These are phyloP conservation scores for Drosophila setosimentum DNA, from an alignment of 2,888 invertebrate genomes.

Conservation along the genomic window DNA sequence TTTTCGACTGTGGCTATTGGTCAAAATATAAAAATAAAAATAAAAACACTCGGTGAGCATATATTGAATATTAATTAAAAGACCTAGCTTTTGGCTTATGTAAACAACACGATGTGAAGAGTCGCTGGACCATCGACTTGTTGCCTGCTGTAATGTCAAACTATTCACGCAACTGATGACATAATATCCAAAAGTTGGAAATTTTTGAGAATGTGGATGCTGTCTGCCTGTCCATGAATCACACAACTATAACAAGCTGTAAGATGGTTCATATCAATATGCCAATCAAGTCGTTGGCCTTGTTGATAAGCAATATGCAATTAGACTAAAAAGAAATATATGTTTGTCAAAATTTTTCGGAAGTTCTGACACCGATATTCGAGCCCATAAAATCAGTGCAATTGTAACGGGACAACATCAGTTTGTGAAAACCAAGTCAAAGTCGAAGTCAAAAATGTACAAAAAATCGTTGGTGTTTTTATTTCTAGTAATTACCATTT, in stretches of 20 bases:
- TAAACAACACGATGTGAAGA: slow-evolving; percentile 56
- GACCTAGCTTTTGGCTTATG: slow-evolving; percentile 54
- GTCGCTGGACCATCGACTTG: slow-evolving; percentile 37
- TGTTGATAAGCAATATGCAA: slow-evolving; percentile 59
- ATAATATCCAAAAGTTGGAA: slow-evolving; percentile 27
- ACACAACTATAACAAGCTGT: slow-evolving; percentile 11
- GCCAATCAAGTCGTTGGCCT: slow-evolving; percentile 15
- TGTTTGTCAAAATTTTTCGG: slow-evolving; percentile 34
- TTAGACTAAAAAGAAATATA: slow-evolving; percentile 71
- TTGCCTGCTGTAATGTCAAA: slow-evolving; percentile 57
- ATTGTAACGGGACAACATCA: slow-evolving; percentile 38
- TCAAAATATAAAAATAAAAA: slow-evolving; percentile 9
- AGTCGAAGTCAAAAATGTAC: slow-evolving; percentile 41
- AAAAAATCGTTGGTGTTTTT: slow-evolving; percentile 44
- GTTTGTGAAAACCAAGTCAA: slow-evolving; percentile 39
- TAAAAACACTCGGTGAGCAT: slow-evolving; percentile 45
- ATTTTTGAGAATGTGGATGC: slow-evolving; percentile 18
- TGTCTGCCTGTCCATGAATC: slow-evolving; percentile 11
- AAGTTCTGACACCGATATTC: slow-evolving; percentile 19
- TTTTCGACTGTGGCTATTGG: slow-evolving; percentile 35
- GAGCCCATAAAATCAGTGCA: slow-evolving; percentile 53
- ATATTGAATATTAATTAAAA: slow-evolving; percentile 73
- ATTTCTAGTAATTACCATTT: background rate
- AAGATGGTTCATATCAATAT: background rate
- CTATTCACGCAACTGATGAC: slow-evolving; percentile 59